Evolutionary conservation across 92 coral and sea anemone genomes (phyloP).

Genomic region (Zoanthus gigantus): DNA sequence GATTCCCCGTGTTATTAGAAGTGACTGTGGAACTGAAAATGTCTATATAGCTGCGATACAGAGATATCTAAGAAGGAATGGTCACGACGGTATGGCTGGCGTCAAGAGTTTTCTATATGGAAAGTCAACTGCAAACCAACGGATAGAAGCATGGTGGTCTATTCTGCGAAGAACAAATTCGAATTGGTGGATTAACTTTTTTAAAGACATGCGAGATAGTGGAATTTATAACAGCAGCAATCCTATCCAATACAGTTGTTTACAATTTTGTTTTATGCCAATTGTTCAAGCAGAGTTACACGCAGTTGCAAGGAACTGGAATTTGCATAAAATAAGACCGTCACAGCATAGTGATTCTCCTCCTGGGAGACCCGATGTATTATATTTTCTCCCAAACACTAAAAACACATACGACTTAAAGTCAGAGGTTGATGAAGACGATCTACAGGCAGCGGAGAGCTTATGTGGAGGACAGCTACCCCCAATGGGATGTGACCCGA

Average conservation of each 20-base stretch:
- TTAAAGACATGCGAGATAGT: slow-evolving; percentile 41
- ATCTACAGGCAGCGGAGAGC: neutral
- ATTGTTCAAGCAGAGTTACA: slow-evolving; percentile 4
- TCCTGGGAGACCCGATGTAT: slow-evolving; percentile 7
- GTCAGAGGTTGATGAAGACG: slow-evolving; percentile 10
- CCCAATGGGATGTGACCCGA: slow-evolving; percentile 18
- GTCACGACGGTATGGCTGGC: slow-evolving; percentile 14
- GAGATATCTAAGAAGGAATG: slow-evolving; percentile 8
- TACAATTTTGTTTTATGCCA: slow-evolving; percentile 20
- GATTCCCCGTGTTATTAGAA: slow-evolving; percentile 3
- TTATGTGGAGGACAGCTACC: slow-evolving; percentile 13
- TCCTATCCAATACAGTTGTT: slow-evolving; percentile 47
- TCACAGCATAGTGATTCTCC: slow-evolving; percentile 6
- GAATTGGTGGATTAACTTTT: slow-evolving; percentile 42
- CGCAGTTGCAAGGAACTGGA: slow-evolving; percentile 7
- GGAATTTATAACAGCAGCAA: slow-evolving; percentile 11
- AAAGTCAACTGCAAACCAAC: slow-evolving; percentile 2
- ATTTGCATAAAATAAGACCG: slow-evolving; percentile 3
- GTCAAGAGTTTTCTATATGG: slow-evolving; percentile 22
- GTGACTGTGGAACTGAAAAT: slow-evolving; percentile 41
- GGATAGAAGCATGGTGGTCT: slow-evolving; percentile 48
- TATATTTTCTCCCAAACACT: slow-evolving; percentile 3
- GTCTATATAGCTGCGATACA: slow-evolving; percentile 35
- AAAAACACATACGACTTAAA: slow-evolving; percentile 2
- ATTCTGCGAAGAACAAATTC: slow-evolving; percentile 14